Evolutionary conservation across 2,113 vertebrate genomes (phyloP), one percentile per base, ranked within the genome.

Genomic region (Xiphorhynchus elegans): DNA sequence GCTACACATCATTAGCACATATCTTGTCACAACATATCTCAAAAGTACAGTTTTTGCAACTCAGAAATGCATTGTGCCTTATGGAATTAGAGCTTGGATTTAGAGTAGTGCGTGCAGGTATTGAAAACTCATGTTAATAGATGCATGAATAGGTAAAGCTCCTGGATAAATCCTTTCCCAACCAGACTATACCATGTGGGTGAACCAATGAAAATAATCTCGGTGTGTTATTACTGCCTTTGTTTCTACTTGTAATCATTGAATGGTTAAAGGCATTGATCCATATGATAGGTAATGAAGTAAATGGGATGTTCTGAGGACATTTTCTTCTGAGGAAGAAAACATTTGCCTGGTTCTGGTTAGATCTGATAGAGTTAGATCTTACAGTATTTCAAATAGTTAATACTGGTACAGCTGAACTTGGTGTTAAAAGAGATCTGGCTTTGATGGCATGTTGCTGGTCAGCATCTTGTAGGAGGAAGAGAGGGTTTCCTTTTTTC

Each of bases 141-240:
- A 14, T 55, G 47, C 35, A 3, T 15, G 58, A 78, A 9, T 42
- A 49, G 19, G 19, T 26, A 9, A 37, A 84, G 44, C 42, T 23
- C 5, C 15, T 3, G 39, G 60, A 35, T 19, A 75, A 63, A 77
- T 18, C 49, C 52, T 75, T 69, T 76, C 33, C 70, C 40, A 63
- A 1, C 17, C 39, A 58, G 31, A 11, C 16, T 10, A 0, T 26
- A 35, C 66, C 53, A 3, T 1, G 7, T 17, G 60, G 21, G 17
- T 31, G 39, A 44, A 17, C 33, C 25, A 59, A 0, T 52, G n/a
- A 25, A 35, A 58, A 53, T 42, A n/a, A 26, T 73, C 40, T 39
- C 37, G 33, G 16, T 2, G 0, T 17, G 1, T 75, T 59, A 7
- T 15, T 46, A 14, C 9, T 81, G 58, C 3, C 13, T 67, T 89